Base-by-base conservation (phyloP, 2,888 invertebrate genomes). In the Ectobius pallidus region DNA sequence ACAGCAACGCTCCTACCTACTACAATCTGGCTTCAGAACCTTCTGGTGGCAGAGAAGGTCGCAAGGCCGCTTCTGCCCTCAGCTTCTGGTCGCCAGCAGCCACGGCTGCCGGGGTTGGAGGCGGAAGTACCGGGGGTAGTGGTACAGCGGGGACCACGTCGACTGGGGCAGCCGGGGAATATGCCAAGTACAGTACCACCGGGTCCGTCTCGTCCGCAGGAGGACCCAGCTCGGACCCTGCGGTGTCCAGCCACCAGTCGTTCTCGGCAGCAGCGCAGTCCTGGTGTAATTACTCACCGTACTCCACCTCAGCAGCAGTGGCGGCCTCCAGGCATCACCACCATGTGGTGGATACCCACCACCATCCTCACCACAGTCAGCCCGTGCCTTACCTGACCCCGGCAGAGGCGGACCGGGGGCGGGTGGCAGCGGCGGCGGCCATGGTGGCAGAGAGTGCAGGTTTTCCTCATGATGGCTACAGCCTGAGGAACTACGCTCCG, bases 391-490 rank as follows among this genome's bases (percentile, higher is more conserved):
- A 92, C 84, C 86, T 91, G 73, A 87, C 86, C 70, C 86, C 91
- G 30, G 88, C 89, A 25, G 92, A 92, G 78, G 91, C 91, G 78
- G 87, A 91, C 77, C 88, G 90, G 77, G 85, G 91, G 77, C 88
- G 88, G 44, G 88, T 89, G 42, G 88, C 87, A 73, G 84, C 84
- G 1, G 85, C 85, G 14, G 84, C 86, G 39, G 86, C 86, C 44
- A 85, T 85, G 82, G 87, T 82, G 52, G 84, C 86, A 49, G 87
- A 87, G 75, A 88, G 88, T 76, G 86, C 87, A 70, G 87, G 89
- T 75, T 92, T 92, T 83, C 87, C 90, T 46, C 92, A 92, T 83
- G 91, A 92, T 78, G 88, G 91, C 72, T 92, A 92, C 81, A 89
- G 90, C 70, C 87, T 92, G 72, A 87, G 92, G 80, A 92, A 91